Percentiles rank a stretch among this genome's conserved stretches.
phyloP scores from a whole-genome alignment of 2,113 vertebrate genomes.

The Ifrita kowaldi region DNA sequence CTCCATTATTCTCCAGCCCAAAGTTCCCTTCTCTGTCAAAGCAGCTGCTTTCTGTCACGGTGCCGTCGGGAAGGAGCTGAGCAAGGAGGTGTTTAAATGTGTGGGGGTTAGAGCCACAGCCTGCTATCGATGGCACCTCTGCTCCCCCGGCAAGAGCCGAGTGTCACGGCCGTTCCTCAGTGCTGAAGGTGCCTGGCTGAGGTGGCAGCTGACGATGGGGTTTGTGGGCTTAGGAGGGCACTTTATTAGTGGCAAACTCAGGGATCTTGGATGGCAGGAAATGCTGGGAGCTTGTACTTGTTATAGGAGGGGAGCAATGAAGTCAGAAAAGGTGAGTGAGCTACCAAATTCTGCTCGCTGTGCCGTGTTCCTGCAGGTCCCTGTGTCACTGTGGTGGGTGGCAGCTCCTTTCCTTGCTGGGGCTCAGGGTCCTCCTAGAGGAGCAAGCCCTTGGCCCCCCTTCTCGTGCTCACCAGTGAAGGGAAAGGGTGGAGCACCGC shows the following conservation, averaged over 20 bases:
- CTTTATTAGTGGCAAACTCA: not conserved
- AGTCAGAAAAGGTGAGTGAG: fast-evolving
- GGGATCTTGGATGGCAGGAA: not conserved
- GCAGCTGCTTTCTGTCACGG: not conserved
- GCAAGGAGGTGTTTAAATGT: not conserved
- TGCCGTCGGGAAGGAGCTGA: fast-evolving
- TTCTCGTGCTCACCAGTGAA: fast-evolving
- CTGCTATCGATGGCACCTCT: not conserved
- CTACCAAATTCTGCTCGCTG: not conserved
- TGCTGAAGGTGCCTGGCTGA: fast-evolving
- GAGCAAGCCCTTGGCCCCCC: fast-evolving
- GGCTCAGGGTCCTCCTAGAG: not conserved
- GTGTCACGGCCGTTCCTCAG: fast-evolving
- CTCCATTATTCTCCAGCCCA: fast-evolving
- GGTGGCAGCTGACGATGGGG: not conserved
- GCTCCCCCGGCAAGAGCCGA: fast-evolving
- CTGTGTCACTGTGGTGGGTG: fast-evolving
- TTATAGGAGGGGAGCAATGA: not conserved
- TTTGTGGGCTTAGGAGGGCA: not conserved
- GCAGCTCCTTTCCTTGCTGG: not conserved
- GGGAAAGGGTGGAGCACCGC: not conserved
- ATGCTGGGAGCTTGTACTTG: not conserved
- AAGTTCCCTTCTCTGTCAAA: not conserved
- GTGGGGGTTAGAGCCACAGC: not conserved
- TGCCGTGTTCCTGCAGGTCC: not conserved